Evolutionary conservation across 2,888 invertebrate species (phyloP), one percentile per base, ranked within the genome.

Genomic region (Nebria brevicollis): DNA sequence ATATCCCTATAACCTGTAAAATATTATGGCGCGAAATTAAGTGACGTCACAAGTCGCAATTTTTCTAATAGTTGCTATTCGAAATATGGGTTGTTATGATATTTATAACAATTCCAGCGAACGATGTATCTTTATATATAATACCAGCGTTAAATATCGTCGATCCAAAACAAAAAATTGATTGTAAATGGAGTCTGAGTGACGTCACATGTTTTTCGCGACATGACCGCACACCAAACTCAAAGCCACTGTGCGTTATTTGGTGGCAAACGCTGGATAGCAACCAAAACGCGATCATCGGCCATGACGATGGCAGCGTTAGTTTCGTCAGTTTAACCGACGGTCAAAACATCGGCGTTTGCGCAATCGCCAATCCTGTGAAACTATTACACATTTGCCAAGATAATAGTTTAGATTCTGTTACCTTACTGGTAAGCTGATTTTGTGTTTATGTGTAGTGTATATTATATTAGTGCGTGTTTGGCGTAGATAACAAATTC

Each of bases 221-320:
- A 80, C 87, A 87, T 82, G 82, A 84, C 41, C 86, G 86, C 84
- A 87, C 85, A 13, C 88, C 88, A 25, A 87, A 88, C 78, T 84
- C 86, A 5, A 90, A 90, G 83, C 94, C 95, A 2, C 90, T 92
- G 11, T 92, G 93, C 81, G 91, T 93, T 6, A 92, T 93, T 11
- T 95, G 95, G 94, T 95, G 95, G 95, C 92, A 94, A 84, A 95
- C 95, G 11, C 89, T 92, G 83, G 94, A 94, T 85, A 93, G 93
- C 54, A 92, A 94, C 83, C 94, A 93, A 86, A 91, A 94, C 84
- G 91, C 94, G 72, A 91, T 94, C 82, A 92, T 94, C 85, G 94
- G 94, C n/a, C 93, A 93, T 84, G 93, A 94, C 65, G 91, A 90
- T 86, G 92, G 92, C 43, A 88, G 89, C n/a, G 90, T 92, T 82